Conservation (phyloP, 2,113 vertebrate species). For the Herpailurus yagouaroundi region DNA sequence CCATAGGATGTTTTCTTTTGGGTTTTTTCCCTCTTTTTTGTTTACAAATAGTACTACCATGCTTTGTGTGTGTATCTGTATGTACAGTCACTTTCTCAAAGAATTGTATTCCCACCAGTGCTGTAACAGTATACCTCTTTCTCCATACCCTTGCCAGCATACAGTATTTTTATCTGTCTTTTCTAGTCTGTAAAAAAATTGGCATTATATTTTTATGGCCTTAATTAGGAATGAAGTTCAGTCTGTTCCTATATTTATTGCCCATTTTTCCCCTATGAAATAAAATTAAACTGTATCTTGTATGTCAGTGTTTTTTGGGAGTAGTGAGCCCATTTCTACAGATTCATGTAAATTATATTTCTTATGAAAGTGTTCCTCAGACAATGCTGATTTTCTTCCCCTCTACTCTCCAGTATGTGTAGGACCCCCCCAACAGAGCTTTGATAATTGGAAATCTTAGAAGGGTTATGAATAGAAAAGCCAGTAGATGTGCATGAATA, state of each 20-base stretch:
- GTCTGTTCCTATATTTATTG: neutral
- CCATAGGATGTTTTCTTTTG: neutral
- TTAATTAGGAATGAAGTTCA: neutral
- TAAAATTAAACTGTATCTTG: neutral
- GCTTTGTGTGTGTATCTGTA: neutral
- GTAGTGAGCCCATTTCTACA: neutral
- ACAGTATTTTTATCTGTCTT: neutral
- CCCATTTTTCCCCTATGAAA: neutral
- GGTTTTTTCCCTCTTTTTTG: neutral
- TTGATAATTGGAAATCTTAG: neutral
- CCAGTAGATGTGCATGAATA: neutral
- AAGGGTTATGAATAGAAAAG: neutral
- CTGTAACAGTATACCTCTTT: neutral
- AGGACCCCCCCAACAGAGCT: neutral
- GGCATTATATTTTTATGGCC: neutral
- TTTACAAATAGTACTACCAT: neutral
- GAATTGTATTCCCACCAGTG: neutral
- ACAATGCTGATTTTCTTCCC: neutral
- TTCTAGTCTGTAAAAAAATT: slow-evolving; percentile 33
- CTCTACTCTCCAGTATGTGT: neutral
- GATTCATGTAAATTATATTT: neutral
- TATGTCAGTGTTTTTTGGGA: neutral
- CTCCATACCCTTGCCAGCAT: neutral
- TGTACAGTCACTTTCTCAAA: neutral
- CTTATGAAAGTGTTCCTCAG: neutral